These are phyloP conservation scores for Amblyteles armatorius DNA, from an alignment of 2,888 invertebrate genomes.

Conservation along the genomic window DNA sequence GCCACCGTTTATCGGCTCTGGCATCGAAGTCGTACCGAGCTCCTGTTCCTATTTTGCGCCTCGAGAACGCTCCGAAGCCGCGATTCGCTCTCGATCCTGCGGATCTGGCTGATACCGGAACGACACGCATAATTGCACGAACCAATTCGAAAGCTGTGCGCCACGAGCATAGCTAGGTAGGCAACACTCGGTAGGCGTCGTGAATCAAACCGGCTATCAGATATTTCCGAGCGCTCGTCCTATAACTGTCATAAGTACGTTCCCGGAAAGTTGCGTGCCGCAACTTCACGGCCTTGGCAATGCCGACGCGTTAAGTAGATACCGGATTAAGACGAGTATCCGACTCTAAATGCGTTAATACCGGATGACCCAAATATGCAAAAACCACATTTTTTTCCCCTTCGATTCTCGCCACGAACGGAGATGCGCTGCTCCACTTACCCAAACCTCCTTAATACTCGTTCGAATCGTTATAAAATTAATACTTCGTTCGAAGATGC, in stretches of 20 bases:
- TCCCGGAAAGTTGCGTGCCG: not conserved
- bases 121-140: conserved; percentile 37
- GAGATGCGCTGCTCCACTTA: conserved; percentile 37
- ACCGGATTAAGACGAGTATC: conserved; percentile 24
- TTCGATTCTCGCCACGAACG: not conserved
- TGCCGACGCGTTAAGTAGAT: conserved; percentile 55
- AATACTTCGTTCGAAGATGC: not conserved
- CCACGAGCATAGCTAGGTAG: not conserved
- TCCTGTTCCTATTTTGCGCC: not conserved
- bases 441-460: not conserved
- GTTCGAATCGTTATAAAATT: not conserved
- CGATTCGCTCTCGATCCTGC: not conserved
- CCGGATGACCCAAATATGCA: conserved; percentile 65
- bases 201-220: conserved; percentile 23
- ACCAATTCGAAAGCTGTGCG: conserved; percentile 27
- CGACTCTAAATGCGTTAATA: conserved; percentile 33
- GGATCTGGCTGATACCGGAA: conserved; percentile 15
- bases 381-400: conserved; percentile 43
- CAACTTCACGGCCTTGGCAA: conserved; percentile 39
- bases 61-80: not conserved
- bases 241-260: conserved; percentile 19
- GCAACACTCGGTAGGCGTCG: not conserved
- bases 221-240: conserved; percentile 14
- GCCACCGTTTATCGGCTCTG: not conserved
- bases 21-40: not conserved